Conservation (phyloP, 2,888 invertebrate species). For the Poecilobothrus nobilitatus region DNA sequence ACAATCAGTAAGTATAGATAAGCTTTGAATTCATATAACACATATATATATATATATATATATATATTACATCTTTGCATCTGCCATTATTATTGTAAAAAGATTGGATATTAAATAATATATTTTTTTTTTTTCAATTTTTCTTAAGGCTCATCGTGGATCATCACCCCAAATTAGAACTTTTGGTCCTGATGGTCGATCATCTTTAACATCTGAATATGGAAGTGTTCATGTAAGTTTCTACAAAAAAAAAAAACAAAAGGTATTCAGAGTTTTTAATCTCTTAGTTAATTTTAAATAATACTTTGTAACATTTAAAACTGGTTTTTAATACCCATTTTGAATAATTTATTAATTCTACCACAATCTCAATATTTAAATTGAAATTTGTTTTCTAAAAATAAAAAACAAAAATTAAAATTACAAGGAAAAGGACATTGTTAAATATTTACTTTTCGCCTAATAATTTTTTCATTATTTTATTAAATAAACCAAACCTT, state of each 20-base stretch:
- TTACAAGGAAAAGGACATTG: no score
- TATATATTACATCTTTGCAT: no score
- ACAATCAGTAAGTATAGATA: slow-evolving; percentile 40
- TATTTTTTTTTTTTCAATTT: slow-evolving; percentile 12
- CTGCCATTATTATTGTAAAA: neutral
- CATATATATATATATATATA: slow-evolving; percentile 7
- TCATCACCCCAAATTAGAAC: slow-evolving; percentile 78
- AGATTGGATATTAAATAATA: no score
- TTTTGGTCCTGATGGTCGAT: slow-evolving; percentile 71
- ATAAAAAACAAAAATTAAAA: neutral
- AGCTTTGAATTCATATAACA: slow-evolving; percentile 1
- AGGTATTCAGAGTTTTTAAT: neutral
- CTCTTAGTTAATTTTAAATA: neutral
- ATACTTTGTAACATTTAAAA: slow-evolving; percentile 18
- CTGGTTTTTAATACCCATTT: slow-evolving; percentile 17
- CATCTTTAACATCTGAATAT: slow-evolving; percentile 44
- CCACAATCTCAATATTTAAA: neutral
- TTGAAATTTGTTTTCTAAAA: neutral
- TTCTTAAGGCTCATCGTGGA: slow-evolving; percentile 59
- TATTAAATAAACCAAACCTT: no score
- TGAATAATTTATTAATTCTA: neutral
- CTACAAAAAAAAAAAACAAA: no score
- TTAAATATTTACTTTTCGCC: neutral
- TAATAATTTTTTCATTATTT: neutral
- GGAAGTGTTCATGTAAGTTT: slow-evolving; percentile 25